Base-by-base conservation (phyloP, 2,888 invertebrate species). In the Subacronicta megacephala region DNA sequence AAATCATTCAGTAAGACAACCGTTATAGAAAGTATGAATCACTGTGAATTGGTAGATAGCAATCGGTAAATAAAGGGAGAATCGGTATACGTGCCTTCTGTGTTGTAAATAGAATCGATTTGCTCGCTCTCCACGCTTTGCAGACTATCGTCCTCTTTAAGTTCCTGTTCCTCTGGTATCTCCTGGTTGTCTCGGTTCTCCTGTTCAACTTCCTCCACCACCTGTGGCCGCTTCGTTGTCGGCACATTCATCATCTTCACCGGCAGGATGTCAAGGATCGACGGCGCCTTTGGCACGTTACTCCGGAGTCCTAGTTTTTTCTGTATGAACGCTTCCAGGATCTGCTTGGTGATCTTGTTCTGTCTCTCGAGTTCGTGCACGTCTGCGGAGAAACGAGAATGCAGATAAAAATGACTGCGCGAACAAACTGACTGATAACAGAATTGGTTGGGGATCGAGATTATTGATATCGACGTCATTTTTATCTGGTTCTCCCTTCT, bases 281-380 rank as follows among this genome's bases (percentile, higher is more conserved):
- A 95, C 2, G 96, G 96, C 0, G 93, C 91, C 53, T 88, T 90
- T 38, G 95, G 80, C 75, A 87, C 73, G 70, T 83, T 83, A 81
- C 82, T 92, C 69, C 94, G 92, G 3, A 96, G 94, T 51, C 96
- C 96, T 40, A 97, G 84, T 38, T 96, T 95, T 82, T 96, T 95
- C 85, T 97, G 96, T 65, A 97, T 91, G 81, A 95, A 97, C 59
- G 96, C 96, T 81, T 96, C 96, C 70, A 97, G 94, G 72, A 97
- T 96, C 93, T 96, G 96, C 89, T 96, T 95, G 29, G 97, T 97
- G 86, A 97, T 97, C 87, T 95, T 95, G 93, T 97, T 97, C 94
- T 97, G 96, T 65, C 96, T 93, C 77, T 96, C 96, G 87, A 97
- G 88, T 88, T 97, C 96, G 72, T 95, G 94, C 49, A 87, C 73